Evolutionary conservation across 1,140 invertebrate genomes (phyloP).

Genomic region (Aporrectodea caliginosa): DNA sequence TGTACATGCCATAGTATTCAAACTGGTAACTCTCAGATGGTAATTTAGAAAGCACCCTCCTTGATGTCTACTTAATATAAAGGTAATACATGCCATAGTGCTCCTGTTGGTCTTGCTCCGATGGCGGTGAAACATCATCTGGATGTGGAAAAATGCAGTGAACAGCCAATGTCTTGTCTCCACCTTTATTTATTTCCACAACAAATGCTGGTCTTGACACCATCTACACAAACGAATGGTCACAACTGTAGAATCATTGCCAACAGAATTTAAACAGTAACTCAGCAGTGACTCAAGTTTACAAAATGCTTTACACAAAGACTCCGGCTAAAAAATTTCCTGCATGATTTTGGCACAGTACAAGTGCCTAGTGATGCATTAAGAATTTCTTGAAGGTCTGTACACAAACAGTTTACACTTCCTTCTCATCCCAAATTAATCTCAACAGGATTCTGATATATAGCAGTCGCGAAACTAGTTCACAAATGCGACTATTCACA

Average conservation of each 20-base stretch:
- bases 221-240: constrained; percentile 66
- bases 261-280: no score
- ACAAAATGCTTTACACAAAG: not conserved
- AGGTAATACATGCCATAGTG: constrained; percentile 19
- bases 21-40: no score
- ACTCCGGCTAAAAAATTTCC: not conserved
- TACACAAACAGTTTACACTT: no score
- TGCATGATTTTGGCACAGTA: not conserved
- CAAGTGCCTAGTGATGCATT: not conserved
- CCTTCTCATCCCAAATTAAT: no score
- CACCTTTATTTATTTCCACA: constrained; percentile 68
- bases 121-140: constrained; percentile 1
- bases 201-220: constrained; percentile 81
- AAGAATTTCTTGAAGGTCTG: no score
- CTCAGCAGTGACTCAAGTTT: constrained; percentile 9
- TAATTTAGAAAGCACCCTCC: no score
- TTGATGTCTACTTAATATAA: no score
- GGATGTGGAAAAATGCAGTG: constrained; percentile 21
- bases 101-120: constrained; percentile 1
- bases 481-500: no score
- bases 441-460: no score
- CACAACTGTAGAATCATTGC: no score
- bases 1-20: no score
- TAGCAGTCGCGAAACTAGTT: no score
- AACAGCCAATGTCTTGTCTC: constrained; percentile 69